Evolutionary conservation across 2,888 invertebrate genomes (phyloP), one percentile per base, ranked within the genome.

Genomic region (Malachius bipustulatus): DNA sequence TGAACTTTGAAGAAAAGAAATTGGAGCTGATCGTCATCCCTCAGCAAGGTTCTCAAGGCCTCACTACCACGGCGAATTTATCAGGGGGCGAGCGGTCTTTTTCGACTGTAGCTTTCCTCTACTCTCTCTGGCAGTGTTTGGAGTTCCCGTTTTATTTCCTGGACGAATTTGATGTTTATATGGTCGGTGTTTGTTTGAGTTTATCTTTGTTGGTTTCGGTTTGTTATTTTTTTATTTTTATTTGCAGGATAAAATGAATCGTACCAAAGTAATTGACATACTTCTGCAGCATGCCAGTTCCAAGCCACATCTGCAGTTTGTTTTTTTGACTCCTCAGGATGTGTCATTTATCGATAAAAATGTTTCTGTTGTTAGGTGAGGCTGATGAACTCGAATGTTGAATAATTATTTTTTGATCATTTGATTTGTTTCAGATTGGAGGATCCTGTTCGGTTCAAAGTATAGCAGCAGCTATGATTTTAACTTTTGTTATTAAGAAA

Each of bases 121-220:
- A 94, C 63, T 76, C 94, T 16, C 69, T 97, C 16, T 97, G 97
- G 97, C 82, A 87, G 39, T 82, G 82, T 45, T 83, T 89, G 53
- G 80, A 84, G 53, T 75, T 88, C 52, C 96, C 97, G 1, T 94
- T 97, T 64, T 82, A 82, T 69, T 79, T 91, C 60, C 68, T 96
- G 48, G 96, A 96, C 61, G 96, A 97, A 69, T 96, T 93, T 57
- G 94, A 96, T 56, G 91, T 96, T 0, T 96, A 88, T 57, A 93
- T 96, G 83, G 91, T 85, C 56, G 59, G 58, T 30, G 10, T 29
- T 10, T 10, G 8, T 12, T 30, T 27, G 12, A 32, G 12, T 9
- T 8, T 28, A 4, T 28, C 4, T 26, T n/a, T n/a, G n/a, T n/a
- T n/a, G n/a, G n/a, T n/a, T n/a, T n/a, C n/a, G n/a, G n/a, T n/a